Evolutionary conservation across 2,888 invertebrate species (phyloP), one percentile per base, ranked within the genome.

Genomic region (Conistra vaccinii): DNA sequence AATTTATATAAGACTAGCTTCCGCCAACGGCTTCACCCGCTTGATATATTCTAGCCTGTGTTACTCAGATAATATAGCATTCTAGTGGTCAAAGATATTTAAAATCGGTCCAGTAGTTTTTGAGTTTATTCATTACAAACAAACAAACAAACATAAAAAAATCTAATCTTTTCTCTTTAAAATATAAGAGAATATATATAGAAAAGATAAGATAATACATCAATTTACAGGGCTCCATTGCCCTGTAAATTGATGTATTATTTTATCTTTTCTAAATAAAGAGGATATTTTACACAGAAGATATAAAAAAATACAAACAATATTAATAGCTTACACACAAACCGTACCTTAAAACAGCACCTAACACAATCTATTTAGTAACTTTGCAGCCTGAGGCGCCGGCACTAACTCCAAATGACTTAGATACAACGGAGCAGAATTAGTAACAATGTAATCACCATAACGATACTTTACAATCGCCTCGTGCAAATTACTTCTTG

Each of bases 401-500:
- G 65, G 69, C 29, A 60, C 62, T 80, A 83, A 78, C 83, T 83
- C 83, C 57, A 68, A 83, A 83, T 78, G 85, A 83, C 85, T 83
- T 83, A 84, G 83, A 78, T 81, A 81, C 83, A 84, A 48, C 70
- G 73, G 17, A 69, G 32, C 74, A 53, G 69, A 73, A 83, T 84
- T 80, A 73, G 84, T 80, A 73, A 80, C 83, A 93, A 92, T 94
- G 95, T 95, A 94, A 95, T 94, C 93, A 93, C 91, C 92, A 92
- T 94, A 93, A 93, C 91, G 90, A 92, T 92, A 95, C 93, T 95
- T 95, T 94, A 94, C 91, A 93, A 94, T 93, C 92, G 91, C 91
- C 85, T 81, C 94, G 94, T 93, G 94, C 92, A 92, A 93, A 95
- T 95, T 91, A 93, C 94, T 93, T 91, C 93, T 92, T 93, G 85